Conservation (phyloP, 1,140 invertebrate species). For the Aporrectodea caliginosa region DNA sequence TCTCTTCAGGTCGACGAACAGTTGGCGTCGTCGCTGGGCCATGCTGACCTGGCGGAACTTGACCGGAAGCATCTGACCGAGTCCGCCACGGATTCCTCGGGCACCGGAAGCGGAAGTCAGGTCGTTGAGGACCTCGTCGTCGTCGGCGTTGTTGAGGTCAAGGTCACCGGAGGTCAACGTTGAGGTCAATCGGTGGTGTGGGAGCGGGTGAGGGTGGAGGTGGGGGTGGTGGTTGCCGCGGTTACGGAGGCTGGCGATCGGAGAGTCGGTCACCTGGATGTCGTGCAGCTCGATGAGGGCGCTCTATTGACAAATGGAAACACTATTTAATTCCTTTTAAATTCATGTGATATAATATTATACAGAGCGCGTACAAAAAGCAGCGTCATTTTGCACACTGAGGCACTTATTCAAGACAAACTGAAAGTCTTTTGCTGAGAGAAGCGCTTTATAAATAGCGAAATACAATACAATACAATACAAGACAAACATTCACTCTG, state of each 20-base stretch:
- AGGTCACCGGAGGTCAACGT: too few relatives aligned
- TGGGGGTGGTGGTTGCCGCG: background rate
- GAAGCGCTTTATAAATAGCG: too few relatives aligned
- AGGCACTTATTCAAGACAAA: too few relatives aligned
- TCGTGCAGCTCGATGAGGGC: background rate
- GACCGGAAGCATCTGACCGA: slow-evolving; percentile 39
- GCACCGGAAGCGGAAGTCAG: slow-evolving; percentile 41
- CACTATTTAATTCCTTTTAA: too few relatives aligned
- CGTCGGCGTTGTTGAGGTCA: slow-evolving; percentile 35
- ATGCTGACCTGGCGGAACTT: slow-evolving; percentile 32
- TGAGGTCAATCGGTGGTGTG: slow-evolving; percentile 37
- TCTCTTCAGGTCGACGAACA: slow-evolving; percentile 48
- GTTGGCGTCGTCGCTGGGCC: slow-evolving; percentile 36
- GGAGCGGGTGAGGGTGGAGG: slow-evolving; percentile 11
- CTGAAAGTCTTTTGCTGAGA: too few relatives aligned
- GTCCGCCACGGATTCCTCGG: slow-evolving; percentile 37
- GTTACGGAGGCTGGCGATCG: background rate
- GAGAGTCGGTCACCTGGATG: background rate
- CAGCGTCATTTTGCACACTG: too few relatives aligned
- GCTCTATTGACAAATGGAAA: background rate
- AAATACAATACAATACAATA: too few relatives aligned
- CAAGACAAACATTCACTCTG: too few relatives aligned
- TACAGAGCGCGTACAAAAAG: background rate
- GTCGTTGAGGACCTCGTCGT: slow-evolving; percentile 42
- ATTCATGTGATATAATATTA: too few relatives aligned